These are phyloP conservation scores for Cotesia vestalis DNA, from an alignment of 1,140 invertebrate species.

Conservation along the genomic window DNA sequence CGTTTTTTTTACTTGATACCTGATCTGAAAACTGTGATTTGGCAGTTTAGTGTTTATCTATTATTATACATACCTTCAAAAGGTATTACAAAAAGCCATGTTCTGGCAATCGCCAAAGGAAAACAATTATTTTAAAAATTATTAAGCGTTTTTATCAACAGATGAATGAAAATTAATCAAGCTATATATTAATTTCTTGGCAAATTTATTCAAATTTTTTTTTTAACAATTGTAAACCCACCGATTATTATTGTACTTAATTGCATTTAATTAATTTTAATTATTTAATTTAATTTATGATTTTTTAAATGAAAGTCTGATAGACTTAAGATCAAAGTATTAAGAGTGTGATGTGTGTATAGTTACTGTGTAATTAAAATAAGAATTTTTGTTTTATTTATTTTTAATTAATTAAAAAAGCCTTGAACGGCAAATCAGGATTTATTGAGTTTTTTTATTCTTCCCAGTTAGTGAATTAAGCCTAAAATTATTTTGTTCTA, in stretches of 20 bases:
- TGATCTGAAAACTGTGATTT: conserved; percentile 27
- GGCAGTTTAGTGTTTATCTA: conserved; percentile 1
- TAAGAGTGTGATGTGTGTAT: conserved; percentile 12
- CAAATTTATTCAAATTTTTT: not conserved
- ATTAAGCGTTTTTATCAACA: not conserved
- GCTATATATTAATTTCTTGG: not conserved
- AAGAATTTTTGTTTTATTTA: conserved; percentile 11
- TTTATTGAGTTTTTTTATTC: not conserved
- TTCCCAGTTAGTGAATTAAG: not conserved
- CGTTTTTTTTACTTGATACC: conserved; percentile 28
- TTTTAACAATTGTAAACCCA: not conserved
- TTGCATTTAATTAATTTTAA: not conserved
- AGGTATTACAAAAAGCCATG: not conserved
- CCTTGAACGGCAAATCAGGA: conserved; percentile 23
- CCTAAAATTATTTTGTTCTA: too few relatives aligned
- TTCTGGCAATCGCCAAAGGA: not conserved
- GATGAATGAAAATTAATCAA: not conserved
- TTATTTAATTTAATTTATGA: not conserved
- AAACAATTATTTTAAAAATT: not conserved
- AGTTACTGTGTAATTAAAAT: not conserved
- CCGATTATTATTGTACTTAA: not conserved
- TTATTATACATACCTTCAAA: not conserved
- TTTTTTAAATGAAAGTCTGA: conserved; percentile 31
- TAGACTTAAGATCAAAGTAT: conserved; percentile 28
- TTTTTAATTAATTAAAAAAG: conserved; percentile 1